These are phyloP conservation scores for Drosophila lowei DNA, from an alignment of 1,140 invertebrate species.

Conservation along the genomic window DNA sequence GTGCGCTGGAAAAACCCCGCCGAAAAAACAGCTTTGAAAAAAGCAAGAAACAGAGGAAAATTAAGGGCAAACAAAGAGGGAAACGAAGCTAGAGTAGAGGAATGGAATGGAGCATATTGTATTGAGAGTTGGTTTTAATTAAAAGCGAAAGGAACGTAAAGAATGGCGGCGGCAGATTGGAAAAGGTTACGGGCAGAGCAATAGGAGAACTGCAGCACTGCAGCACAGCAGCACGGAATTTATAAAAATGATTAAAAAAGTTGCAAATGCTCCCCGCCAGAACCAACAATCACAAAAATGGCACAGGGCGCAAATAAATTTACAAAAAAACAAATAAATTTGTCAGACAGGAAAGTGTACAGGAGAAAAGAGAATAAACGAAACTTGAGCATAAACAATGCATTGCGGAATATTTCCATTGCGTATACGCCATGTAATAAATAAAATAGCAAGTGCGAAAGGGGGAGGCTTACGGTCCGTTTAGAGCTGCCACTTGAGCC, in stretches of 20 bases:
- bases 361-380: slow-evolving; percentile 30
- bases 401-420: slow-evolving; percentile 60
- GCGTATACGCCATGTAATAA: slow-evolving; percentile 76
- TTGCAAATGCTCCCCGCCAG: slow-evolving; percentile 61
- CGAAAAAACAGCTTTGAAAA: slow-evolving; percentile 43
- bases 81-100: slow-evolving; percentile 46
- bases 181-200: slow-evolving; percentile 53
- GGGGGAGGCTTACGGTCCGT: slow-evolving; percentile 2
- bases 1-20: slow-evolving; percentile 56
- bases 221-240: slow-evolving; percentile 42
- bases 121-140: slow-evolving; percentile 80
- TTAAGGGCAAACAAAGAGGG: slow-evolving; percentile 74
- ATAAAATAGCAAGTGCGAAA: slow-evolving; percentile 52
- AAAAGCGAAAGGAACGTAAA: slow-evolving; percentile 64
- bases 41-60: slow-evolving; percentile 45
- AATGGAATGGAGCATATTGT: slow-evolving; percentile 56
- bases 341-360: slow-evolving; percentile 36
- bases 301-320: slow-evolving; percentile 44
- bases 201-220: too few species aligned
- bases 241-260: slow-evolving; percentile 77
- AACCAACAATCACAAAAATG: slow-evolving; percentile 70
- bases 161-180: slow-evolving; percentile 44
- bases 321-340: slow-evolving; percentile 23
- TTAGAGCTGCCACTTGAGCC: slow-evolving; percentile 50
- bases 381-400: slow-evolving; percentile 55